Evolutionary conservation across 2,797 vertebrate species (phyloP).

Genomic region (Oreortyx pictus): DNA sequence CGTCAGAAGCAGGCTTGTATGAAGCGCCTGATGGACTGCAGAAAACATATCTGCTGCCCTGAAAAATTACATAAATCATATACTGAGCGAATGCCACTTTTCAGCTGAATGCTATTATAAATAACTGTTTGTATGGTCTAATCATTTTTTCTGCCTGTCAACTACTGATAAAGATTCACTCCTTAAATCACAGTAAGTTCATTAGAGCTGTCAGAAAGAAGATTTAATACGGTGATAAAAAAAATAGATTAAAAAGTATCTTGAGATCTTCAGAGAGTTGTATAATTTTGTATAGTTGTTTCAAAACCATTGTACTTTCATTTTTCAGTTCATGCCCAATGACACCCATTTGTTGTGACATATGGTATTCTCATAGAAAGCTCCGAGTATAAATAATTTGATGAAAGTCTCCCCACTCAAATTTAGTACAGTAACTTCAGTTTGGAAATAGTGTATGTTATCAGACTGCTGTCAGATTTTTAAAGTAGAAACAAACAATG

Average conservation of each 20-base stretch:
- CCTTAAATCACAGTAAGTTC: conserved; percentile 79
- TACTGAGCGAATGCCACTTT: conserved; percentile 59
- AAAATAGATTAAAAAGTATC: conserved; percentile 56
- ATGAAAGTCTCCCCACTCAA: not conserved
- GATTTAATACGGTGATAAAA: conserved; percentile 79
- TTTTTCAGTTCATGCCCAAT: conserved; percentile 4
- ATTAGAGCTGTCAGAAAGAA: conserved; percentile 72
- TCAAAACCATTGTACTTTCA: conserved; percentile 25
- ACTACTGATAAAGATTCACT: conserved; percentile 79
- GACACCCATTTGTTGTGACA: conserved; percentile 9
- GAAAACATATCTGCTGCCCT: conserved; percentile 58
- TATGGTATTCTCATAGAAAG: not conserved
- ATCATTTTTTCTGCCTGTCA: conserved; percentile 73
- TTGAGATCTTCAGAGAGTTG: conserved; percentile 61
- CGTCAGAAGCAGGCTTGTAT: conserved; percentile 66
- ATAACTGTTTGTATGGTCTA: conserved; percentile 76
- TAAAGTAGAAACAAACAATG: not conserved
- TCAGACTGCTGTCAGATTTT: not conserved
- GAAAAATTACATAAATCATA: conserved; percentile 75
- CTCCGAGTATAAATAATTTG: not conserved
- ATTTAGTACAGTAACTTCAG: not conserved
- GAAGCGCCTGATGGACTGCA: conserved; percentile 60
- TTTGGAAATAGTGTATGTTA: not conserved
- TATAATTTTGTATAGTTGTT: conserved; percentile 45
- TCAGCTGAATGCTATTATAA: conserved; percentile 79